Conservation (phyloP, 2,797 vertebrate species). For the Synanceia verrucosa region DNA sequence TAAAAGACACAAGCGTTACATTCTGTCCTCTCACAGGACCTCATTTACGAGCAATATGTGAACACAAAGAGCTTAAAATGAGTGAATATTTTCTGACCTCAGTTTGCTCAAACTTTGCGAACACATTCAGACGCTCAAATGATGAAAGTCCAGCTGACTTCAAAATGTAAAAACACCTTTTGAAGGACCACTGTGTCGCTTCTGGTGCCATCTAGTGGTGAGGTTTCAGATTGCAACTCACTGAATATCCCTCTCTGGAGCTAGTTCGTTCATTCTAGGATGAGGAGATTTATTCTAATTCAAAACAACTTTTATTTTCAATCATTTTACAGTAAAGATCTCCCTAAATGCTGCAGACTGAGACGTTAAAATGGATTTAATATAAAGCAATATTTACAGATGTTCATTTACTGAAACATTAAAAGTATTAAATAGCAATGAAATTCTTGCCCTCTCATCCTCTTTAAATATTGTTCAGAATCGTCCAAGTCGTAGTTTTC, state of each 20-base stretch:
- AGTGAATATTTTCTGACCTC: not conserved
- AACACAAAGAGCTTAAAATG: not conserved
- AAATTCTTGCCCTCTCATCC: not conserved
- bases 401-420: not conserved
- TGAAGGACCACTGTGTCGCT: not conserved
- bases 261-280: not conserved
- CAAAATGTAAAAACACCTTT: not conserved
- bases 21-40: not conserved
- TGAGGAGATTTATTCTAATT: too few relatives aligned
- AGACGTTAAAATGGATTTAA: not conserved
- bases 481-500: not conserved
- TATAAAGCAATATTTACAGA: not conserved
- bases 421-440: not conserved
- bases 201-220: not conserved
- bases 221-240: not conserved
- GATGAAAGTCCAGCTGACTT: not conserved
- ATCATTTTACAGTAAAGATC: not conserved
- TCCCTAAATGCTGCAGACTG: not conserved
- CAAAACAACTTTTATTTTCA: not conserved
- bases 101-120: not conserved
- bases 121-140: not conserved
- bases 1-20: not conserved
- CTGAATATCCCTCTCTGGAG: not conserved
- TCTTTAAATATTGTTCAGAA: not conserved
- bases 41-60: not conserved